phyloP scores from a whole-genome alignment of 2,888 invertebrate species.

The Cosmorhoe ocellata region DNA sequence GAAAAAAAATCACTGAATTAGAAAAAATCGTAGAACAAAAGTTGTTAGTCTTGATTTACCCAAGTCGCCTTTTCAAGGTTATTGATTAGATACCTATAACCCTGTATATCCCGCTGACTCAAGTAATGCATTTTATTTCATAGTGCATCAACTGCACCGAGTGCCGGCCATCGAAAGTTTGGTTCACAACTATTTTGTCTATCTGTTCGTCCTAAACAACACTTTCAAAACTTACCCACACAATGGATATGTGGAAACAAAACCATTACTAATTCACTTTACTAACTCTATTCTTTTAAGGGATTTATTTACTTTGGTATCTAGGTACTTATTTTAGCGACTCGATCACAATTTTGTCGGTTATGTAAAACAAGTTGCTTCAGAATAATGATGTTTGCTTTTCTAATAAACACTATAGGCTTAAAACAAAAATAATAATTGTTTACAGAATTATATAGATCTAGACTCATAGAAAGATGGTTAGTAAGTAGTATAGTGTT shows the following conservation, averaged over 20 bases:
- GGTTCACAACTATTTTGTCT: conserved; percentile 70
- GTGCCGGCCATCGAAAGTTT: conserved; percentile 60
- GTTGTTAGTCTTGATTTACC: too few species aligned
- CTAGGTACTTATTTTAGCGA: background rate
- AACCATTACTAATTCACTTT: conserved; percentile 77
- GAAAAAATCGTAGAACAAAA: too few species aligned
- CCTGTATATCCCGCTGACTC: conserved; percentile 24
- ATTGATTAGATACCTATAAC: too few species aligned
- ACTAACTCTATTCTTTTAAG: conserved; percentile 49
- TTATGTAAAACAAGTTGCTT: too few species aligned
- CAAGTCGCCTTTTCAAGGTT: too few species aligned
- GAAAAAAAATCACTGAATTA: too few species aligned
- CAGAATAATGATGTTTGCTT: too few species aligned
- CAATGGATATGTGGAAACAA: conserved; percentile 52
- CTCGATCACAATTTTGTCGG: conserved; percentile 9
- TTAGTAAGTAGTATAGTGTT: too few species aligned
- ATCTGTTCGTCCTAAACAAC: conserved; percentile 79
- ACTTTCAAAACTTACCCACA: conserved; percentile 72
- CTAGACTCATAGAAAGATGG: too few species aligned
- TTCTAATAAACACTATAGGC: too few species aligned
- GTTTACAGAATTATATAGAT: too few species aligned
- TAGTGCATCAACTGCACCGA: conserved; percentile 63
- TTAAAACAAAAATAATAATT: too few species aligned
- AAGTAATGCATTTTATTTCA: conserved; percentile 37
- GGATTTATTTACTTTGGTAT: background rate